Evolutionary conservation across 2,888 invertebrate genomes (phyloP).

Genomic region (Polietes domitor): DNA sequence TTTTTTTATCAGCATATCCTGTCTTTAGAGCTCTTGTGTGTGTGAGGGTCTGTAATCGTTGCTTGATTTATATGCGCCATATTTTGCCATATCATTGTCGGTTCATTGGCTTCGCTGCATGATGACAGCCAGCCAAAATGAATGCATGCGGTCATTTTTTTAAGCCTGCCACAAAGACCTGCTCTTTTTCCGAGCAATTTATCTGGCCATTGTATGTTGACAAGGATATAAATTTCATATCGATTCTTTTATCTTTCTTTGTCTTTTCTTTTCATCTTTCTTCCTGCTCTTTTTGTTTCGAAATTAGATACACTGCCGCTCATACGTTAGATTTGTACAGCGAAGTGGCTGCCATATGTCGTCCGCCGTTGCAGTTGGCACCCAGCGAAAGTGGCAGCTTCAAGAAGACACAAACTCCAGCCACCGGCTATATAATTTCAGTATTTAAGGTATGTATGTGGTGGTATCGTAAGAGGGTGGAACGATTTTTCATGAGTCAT

Average conservation of each 20-base stretch:
- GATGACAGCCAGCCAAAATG: background rate
- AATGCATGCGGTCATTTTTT: background rate
- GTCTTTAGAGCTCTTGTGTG: background rate
- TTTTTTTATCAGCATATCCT: background rate
- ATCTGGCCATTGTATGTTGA: constrained; percentile 8
- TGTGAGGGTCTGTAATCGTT: background rate
- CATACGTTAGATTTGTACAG: constrained; percentile 93
- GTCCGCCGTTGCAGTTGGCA: constrained; percentile 87
- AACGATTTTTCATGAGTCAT: no score
- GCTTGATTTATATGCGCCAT: constrained; percentile 19
- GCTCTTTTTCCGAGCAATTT: constrained; percentile 3
- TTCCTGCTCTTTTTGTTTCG: background rate
- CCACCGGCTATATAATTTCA: constrained; percentile 94
- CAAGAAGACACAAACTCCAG: constrained; percentile 89
- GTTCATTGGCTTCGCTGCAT: constrained; percentile 22
- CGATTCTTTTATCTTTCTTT: background rate
- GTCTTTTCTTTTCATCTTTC: background rate
- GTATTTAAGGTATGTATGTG: constrained; percentile 87
- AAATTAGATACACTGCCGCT: constrained; percentile 88
- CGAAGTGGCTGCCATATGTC: constrained; percentile 94
- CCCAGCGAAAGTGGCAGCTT: constrained; percentile 89
- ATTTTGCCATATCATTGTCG: background rate
- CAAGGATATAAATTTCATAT: background rate
- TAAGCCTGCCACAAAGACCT: background rate
- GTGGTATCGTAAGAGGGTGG: no score